These are phyloP conservation scores for Heterodera carotae DNA, from an alignment of 1,140 invertebrate genomes.

Conservation along the genomic window DNA sequence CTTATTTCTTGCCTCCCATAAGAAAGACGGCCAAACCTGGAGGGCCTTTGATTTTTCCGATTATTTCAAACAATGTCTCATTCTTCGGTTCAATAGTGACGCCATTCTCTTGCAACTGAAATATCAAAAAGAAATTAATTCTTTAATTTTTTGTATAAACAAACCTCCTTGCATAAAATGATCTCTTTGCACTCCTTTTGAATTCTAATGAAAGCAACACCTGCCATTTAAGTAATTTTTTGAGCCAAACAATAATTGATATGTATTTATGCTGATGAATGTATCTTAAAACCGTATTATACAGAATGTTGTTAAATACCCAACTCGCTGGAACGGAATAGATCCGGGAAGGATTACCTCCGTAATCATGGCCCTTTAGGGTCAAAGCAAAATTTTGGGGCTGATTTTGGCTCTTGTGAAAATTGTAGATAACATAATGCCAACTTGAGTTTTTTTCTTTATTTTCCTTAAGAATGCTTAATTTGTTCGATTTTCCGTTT, in stretches of 20 bases:
- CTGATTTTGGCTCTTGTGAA: too few relatives aligned
- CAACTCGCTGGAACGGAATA: too few relatives aligned
- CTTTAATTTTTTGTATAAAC: not conserved
- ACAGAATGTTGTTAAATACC: too few relatives aligned
- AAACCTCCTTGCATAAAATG: slow-evolving; percentile 36
- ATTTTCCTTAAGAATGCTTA: too few relatives aligned
- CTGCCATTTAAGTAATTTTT: slow-evolving; percentile 37
- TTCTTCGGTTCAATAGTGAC: slow-evolving; percentile 38
- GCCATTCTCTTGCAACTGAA: slow-evolving; percentile 47
- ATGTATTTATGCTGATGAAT: slow-evolving; percentile 2
- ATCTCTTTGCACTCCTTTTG: slow-evolving; percentile 50
- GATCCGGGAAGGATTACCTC: too few relatives aligned
- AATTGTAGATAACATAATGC: too few relatives aligned
- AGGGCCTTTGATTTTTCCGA: slow-evolving; percentile 41
- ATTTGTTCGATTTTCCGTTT: too few relatives aligned
- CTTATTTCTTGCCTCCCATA: not conserved
- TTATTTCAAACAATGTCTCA: slow-evolving; percentile 42
- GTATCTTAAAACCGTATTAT: too few relatives aligned
- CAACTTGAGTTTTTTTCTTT: too few relatives aligned
- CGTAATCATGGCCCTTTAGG: too few relatives aligned
- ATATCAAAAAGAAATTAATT: slow-evolving; percentile 21
- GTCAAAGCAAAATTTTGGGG: too few relatives aligned
- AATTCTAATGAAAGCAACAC: slow-evolving; percentile 41
- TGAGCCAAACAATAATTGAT: too few relatives aligned
- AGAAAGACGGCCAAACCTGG: slow-evolving; percentile 30